A percentile compares a stretch with the other conserved stretches of the same genome.
These are phyloP conservation scores for Nerophis ophidion DNA, from an alignment of 2,113 vertebrate genomes.

Conservation along the genomic window DNA sequence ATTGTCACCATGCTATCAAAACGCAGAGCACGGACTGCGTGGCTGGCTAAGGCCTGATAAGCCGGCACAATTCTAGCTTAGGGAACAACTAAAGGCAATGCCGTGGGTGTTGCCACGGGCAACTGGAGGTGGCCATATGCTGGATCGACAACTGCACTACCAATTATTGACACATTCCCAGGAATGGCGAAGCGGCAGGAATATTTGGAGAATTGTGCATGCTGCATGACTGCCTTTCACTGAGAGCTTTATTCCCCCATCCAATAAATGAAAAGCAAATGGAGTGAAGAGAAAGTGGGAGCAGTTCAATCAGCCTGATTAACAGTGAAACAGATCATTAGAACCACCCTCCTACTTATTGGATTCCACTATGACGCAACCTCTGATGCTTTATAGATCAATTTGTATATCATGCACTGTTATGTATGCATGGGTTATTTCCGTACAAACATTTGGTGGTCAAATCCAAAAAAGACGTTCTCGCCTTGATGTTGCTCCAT, in stretches of 20 bases:
- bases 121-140: slow-evolving; percentile 59
- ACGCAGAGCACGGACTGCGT: background rate
- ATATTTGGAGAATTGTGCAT: slow-evolving; percentile 25
- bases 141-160: slow-evolving; percentile 43
- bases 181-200: slow-evolving; percentile 24
- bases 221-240: slow-evolving; percentile 35
- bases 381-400: slow-evolving; percentile 3
- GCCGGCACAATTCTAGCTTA: slow-evolving; percentile 38
- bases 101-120: slow-evolving; percentile 66
- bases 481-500: slow-evolving; percentile 19
- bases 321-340: slow-evolving; percentile 48
- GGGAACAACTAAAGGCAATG: slow-evolving; percentile 55
- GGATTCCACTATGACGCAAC: slow-evolving; percentile 26
- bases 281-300: slow-evolving; percentile 43
- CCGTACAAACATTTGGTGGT: slow-evolving; percentile 8
- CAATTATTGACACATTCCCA: slow-evolving; percentile 47
- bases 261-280: slow-evolving; percentile 55
- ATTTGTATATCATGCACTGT: background rate
- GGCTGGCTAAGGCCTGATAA: slow-evolving; percentile 28
- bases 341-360: slow-evolving; percentile 32
- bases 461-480: slow-evolving; percentile 24
- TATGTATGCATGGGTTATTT: background rate
- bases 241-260: slow-evolving; percentile 35
- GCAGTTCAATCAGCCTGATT: slow-evolving; percentile 56
- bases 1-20: background rate